Evolutionary conservation across 2,113 vertebrate genomes (phyloP), one percentile per base, ranked within the genome.

Genomic region (Elephas maximus): DNA sequence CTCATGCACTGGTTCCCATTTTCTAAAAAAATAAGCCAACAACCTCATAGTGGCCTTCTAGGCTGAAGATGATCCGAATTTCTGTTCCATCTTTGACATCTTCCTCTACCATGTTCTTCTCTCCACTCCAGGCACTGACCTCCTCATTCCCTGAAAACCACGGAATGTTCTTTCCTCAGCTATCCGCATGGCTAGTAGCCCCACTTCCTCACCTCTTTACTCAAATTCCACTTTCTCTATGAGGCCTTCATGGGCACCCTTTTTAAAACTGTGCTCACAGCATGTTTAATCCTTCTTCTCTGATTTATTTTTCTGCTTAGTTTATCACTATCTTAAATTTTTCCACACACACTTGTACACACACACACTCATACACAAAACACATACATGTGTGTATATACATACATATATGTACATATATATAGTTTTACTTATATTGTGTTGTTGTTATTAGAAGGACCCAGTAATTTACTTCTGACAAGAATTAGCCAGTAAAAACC

Each of bases 181-280:
- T 30, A 2, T 15, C 21, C n/a, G 0, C 28, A 3, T 45, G 15
- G 0, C 33, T 21, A 9, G 17, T 0, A 15, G 0, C 1, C 28
- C 65, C 18, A 62, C 30, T 41, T 74, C 5, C 77, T 71, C 51
- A 8, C 20, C 15, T 57, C 28, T 65, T 82, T n/a, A 37, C 12
- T 88, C 17, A 14, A 20, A 73, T 65, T 79, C 60, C 44, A 45
- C 45, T 65, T 74, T 78, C 57, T 33, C 14, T 26, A 0, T 5
- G 37, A 88, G 30, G 3, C 4, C 17, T 74, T 44, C 4, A 14
- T 6, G 1, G 14, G 21, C 1, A 21, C 4, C 1, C 1, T 65
- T 23, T 74, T 81, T 5, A 79, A 84, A 83, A 53, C 6, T 41
- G 41, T 82, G 51, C 28, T 30, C 6, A 33, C 6, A 53, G 2